Conservation (phyloP, 2,797 vertebrate species). For the Sphenodon punctatus region DNA sequence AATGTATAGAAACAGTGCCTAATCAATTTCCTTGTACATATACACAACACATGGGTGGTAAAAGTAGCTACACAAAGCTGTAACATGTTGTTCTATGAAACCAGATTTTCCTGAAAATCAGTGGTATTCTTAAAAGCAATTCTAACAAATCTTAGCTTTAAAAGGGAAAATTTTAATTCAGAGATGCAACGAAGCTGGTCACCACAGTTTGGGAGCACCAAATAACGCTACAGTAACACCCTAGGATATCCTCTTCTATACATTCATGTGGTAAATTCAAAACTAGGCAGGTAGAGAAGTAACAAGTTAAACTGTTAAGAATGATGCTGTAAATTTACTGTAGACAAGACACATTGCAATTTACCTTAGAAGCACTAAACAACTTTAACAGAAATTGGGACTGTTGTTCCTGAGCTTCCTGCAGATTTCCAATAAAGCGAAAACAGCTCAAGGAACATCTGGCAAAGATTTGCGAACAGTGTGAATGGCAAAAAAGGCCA, state of each 20-base stretch:
- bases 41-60: not conserved
- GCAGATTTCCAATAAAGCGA: not conserved
- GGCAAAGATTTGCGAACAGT: not conserved
- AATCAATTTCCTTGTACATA: constrained; percentile 13
- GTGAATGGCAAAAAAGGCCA: fast-evolving
- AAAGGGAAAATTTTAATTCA: not conserved
- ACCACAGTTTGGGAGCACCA: not conserved
- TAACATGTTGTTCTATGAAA: not conserved
- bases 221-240: not conserved
- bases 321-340: not conserved
- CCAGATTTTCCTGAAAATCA: not conserved
- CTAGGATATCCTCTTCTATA: not conserved
- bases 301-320: not conserved
- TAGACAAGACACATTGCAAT: not conserved
- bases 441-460: not conserved
- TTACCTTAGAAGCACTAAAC: not conserved
- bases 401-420: not conserved
- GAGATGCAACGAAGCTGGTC: not conserved
- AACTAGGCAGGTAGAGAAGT: not conserved
- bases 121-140: not conserved
- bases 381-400: not conserved
- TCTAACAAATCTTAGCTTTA: not conserved
- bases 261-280: not conserved
- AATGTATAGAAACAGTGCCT: not conserved
- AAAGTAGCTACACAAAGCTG: not conserved